Evolutionary conservation across 2,113 vertebrate species (phyloP).

Genomic region (Cervus canadensis): DNA sequence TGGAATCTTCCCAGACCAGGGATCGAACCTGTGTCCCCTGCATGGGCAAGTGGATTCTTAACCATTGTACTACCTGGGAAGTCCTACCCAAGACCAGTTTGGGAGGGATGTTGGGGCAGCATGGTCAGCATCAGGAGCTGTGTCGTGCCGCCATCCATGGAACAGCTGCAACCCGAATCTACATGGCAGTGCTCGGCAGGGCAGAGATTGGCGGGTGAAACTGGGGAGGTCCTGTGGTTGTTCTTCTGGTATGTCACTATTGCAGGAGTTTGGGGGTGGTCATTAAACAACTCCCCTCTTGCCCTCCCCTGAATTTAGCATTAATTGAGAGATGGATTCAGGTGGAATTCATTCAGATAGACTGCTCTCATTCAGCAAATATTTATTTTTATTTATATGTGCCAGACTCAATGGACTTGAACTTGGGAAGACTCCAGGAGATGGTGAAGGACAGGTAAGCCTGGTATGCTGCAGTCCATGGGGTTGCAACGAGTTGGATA

Average conservation of each 20-base stretch:
- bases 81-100: background rate
- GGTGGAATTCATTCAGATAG: background rate
- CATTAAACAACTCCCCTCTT: background rate
- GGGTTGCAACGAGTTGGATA: background rate
- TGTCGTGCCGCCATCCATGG: rapidly evolving
- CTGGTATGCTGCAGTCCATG: background rate
- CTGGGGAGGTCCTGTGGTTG: background rate
- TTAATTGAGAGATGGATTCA: background rate
- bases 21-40: background rate
- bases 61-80: background rate
- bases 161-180: background rate
- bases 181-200: background rate
- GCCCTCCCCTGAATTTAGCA: background rate
- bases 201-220: background rate
- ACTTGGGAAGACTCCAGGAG: background rate
- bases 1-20: background rate
- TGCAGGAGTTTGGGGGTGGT: background rate
- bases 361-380: background rate
- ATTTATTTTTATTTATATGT: background rate
- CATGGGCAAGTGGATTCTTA: background rate
- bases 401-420: background rate
- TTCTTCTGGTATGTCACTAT: background rate
- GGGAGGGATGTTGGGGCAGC: background rate
- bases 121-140: background rate
- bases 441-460: background rate